Base-by-base conservation (phyloP, 2,888 invertebrate genomes). In the Patella caerulea region DNA sequence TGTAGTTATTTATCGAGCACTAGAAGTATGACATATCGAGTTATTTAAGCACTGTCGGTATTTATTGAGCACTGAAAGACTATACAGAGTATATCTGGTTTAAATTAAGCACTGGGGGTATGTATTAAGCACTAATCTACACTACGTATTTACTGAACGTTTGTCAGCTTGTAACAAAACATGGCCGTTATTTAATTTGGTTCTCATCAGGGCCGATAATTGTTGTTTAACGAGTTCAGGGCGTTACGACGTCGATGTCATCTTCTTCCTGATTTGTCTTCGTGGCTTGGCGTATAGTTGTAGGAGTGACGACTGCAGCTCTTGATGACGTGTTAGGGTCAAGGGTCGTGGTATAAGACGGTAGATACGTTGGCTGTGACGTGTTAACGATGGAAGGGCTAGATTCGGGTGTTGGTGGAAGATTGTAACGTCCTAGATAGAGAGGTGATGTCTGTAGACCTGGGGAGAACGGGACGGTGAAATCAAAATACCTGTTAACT, bases 161-260 rank as follows among this genome's bases (percentile, higher is more conserved):
- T 5, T 45, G 45, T 45, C 45, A 7, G 5, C 7, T 45, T 45
- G 45, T 45, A 45, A 45, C 45, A 45, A 45, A 7, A 45, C 45
- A 5, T 7, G 45, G 7, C 3, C 45, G 45, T 45, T 7, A 7
- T 45, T 34, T 34, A 34, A 34, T n/a, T n/a, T n/a, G n/a, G n/a
- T n/a, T n/a, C n/a, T n/a, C n/a, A n/a, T n/a, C n/a, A n/a, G n/a
- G 4, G 45, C 45, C 3, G 45, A 45, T 45, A 45, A 45, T 5
- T 45, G 45, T 45, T 1, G 45, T 9, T 45, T 45, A 9, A 45
- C 7, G 45, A 45, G 45, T 45, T 65, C 24, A 65, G 3, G 65
- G 65, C 9, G 65, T 65, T n/a, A 65, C 65, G 24, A 65, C 65
- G 19, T 65, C 65, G 65, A 65, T 65, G 11, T 65, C 45, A 45